Evolutionary conservation across 2,797 vertebrate genomes (phyloP).

Genomic region (Benthosema pterotum): DNA sequence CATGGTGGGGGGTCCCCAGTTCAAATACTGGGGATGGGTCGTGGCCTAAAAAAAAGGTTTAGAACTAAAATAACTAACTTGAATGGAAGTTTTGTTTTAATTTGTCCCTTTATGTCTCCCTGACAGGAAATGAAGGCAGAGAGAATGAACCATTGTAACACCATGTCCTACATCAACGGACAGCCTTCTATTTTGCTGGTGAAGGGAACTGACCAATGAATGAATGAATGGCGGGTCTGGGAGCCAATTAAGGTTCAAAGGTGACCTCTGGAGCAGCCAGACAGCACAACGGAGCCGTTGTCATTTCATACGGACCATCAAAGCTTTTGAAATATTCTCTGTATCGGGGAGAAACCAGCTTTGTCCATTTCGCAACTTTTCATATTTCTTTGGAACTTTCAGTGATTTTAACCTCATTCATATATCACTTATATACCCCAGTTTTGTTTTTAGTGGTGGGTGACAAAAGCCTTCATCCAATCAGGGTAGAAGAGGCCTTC

Average conservation of each 20-base stretch:
- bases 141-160: conserved; percentile 63
- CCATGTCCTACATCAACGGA: conserved; percentile 62
- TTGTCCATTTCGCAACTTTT: too few species aligned
- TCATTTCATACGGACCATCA: not conserved
- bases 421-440: too few species aligned
- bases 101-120: not conserved
- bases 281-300: not conserved
- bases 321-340: not conserved
- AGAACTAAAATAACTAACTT: not conserved
- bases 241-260: not conserved
- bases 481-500: too few species aligned
- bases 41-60: too few species aligned
- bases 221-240: too few species aligned
- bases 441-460: too few species aligned
- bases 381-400: too few species aligned
- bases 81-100: not conserved
- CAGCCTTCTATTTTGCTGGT: conserved; percentile 59
- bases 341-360: too few species aligned
- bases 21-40: too few species aligned
- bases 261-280: not conserved
- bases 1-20: too few species aligned
- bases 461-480: too few species aligned
- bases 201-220: not conserved
- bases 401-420: too few species aligned
- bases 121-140: conserved; percentile 57